phyloP scores from a whole-genome alignment of 53 echinoderm and acorn worm genomes.

The Echinometra lucunter region DNA sequence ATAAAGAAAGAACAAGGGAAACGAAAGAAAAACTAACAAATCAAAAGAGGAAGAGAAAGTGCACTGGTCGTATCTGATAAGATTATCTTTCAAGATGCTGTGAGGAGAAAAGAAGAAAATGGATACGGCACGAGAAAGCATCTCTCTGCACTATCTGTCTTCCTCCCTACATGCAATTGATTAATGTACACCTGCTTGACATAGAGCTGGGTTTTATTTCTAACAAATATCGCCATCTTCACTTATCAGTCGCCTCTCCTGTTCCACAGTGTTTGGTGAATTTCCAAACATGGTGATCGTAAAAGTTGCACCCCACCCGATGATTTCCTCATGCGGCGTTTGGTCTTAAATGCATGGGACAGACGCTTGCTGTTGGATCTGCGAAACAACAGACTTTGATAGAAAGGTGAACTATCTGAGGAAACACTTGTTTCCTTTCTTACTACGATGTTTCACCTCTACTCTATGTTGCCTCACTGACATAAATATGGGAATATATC shows the following conservation, averaged over 20 bases:
- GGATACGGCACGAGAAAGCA: not conserved
- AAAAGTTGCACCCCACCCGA: conserved; percentile 9
- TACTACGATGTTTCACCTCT: not conserved
- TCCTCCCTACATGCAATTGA: conserved; percentile 40
- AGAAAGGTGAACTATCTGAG: not conserved
- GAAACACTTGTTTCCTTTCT: conserved; percentile 25
- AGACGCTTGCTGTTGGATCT: not conserved
- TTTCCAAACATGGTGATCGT: conserved; percentile 47
- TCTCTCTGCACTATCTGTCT: conserved; percentile 34
- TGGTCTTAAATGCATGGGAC: conserved; percentile 8
- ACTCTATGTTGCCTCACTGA: not conserved
- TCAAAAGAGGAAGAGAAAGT: not conserved
- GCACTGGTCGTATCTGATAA: conserved; percentile 47
- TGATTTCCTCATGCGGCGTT: conserved; percentile 28
- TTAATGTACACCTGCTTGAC: conserved; percentile 52
- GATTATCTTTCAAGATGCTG: conserved; percentile 32
- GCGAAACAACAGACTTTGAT: not conserved
- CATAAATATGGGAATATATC: too few species aligned
- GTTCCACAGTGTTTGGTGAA: conserved; percentile 44
- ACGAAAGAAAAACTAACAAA: not conserved
- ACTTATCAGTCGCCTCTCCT: conserved; percentile 32
- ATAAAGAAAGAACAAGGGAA: conserved; percentile 26
- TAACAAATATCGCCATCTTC: conserved; percentile 11
- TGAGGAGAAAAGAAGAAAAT: not conserved
- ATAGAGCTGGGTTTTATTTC: conserved; percentile 29